phyloP scores from a whole-genome alignment of 2,888 invertebrate species.

The Arge pagana region DNA sequence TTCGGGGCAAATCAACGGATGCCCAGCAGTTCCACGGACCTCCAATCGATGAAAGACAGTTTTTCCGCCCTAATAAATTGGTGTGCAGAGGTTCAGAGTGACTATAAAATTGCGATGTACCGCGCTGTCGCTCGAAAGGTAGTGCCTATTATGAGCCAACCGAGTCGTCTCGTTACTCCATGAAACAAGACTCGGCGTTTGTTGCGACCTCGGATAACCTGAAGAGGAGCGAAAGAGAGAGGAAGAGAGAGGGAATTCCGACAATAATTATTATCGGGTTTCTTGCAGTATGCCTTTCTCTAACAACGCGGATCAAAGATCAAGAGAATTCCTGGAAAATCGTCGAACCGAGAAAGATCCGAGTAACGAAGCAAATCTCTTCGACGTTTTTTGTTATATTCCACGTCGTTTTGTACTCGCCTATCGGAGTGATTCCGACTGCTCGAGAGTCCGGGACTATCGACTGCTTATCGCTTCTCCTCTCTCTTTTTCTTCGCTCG shows the following conservation, averaged over 20 bases:
- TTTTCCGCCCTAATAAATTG: too few species aligned
- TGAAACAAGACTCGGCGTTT: too few species aligned
- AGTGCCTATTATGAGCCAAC: too few species aligned
- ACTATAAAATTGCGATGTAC: too few species aligned
- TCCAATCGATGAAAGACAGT: too few species aligned
- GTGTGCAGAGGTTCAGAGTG: too few species aligned
- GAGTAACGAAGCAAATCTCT: conserved; percentile 50
- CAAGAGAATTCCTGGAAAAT: conserved; percentile 51
- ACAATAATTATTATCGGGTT: conserved; percentile 17
- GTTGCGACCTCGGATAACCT: too few species aligned
- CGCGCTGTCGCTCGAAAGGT: too few species aligned
- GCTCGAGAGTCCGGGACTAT: conserved; percentile 12
- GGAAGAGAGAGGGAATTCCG: conserved; percentile 2
- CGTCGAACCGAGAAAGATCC: conserved; percentile 44
- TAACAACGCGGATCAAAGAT: conserved; percentile 44
- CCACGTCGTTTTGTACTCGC: conserved; percentile 44
- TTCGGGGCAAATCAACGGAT: too few species aligned
- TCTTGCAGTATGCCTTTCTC: not conserved
- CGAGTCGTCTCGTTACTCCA: too few species aligned
- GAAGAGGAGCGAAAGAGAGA: not conserved
- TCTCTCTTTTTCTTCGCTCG: conserved; percentile 35
- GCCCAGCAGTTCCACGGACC: too few species aligned
- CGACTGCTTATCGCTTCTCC: conserved; percentile 14
- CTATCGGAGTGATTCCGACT: conserved; percentile 45
- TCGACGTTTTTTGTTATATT: conserved; percentile 53